Percentiles rank a stretch among this genome's conserved stretches.
Conservation (phyloP, 1,140 invertebrate species). For the Gerris buenoi region DNA sequence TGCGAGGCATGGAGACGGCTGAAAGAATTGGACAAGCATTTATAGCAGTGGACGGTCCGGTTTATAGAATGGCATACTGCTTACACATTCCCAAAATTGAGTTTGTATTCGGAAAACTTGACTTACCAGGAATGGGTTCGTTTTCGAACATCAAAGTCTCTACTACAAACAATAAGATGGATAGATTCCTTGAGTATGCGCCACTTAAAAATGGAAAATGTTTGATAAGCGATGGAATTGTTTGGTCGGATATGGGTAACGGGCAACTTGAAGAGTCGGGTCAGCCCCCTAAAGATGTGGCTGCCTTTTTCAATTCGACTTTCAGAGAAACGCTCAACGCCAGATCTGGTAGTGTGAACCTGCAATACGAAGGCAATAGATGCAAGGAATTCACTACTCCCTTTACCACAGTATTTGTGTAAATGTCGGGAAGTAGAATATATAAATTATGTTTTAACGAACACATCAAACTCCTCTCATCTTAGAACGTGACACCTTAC, state of each 20-base stretch:
- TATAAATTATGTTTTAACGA: too few relatives aligned
- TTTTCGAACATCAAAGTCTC: neutral
- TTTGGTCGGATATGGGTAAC: neutral
- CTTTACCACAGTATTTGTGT: neutral
- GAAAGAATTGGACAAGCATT: neutral
- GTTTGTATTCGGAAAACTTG: neutral
- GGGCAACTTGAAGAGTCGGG: neutral
- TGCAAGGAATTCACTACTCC: neutral
- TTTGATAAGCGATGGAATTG: neutral
- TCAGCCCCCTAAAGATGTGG: neutral
- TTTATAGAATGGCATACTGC: neutral
- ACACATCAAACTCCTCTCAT: too few relatives aligned
- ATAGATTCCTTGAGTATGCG: neutral
- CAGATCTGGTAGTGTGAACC: neutral
- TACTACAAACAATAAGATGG: neutral
- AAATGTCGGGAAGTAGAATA: too few relatives aligned
- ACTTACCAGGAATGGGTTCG: neutral
- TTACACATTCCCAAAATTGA: neutral
- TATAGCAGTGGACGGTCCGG: neutral
- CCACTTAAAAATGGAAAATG: neutral
- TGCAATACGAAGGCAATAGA: neutral
- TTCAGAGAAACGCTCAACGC: neutral
- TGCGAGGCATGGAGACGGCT: neutral
- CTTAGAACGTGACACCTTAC: too few relatives aligned
- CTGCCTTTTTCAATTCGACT: neutral